These are phyloP conservation scores for Spongilla lacustris DNA, from an alignment of 37 sponge, comb jelly and placozoan genomes.

Conservation along the genomic window DNA sequence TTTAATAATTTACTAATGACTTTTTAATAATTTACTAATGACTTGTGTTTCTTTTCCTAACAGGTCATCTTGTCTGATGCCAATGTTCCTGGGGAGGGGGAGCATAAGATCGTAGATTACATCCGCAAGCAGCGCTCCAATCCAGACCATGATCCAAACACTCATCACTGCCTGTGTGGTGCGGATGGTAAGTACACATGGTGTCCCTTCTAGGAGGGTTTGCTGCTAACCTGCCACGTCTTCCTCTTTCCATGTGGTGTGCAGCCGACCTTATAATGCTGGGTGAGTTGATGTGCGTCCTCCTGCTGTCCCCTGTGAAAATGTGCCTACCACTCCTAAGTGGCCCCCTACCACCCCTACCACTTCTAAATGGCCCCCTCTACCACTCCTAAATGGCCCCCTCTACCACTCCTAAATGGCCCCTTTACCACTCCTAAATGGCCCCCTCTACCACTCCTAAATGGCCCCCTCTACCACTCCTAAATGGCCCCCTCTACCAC, in stretches of 20 bases:
- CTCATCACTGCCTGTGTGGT: constrained; percentile 97
- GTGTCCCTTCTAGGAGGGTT: too few relatives aligned
- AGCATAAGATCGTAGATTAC: constrained; percentile 99
- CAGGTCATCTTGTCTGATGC: constrained; percentile 97
- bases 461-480: too few relatives aligned
- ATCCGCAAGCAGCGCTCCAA: constrained; percentile 89
- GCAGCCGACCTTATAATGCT: neutral
- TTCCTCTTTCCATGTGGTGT: neutral
- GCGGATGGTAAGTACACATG: constrained; percentile 95
- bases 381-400: neutral
- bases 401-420: too few relatives aligned
- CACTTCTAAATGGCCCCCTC: neutral
- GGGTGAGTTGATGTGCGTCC: constrained; percentile 17
- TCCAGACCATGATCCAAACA: constrained; percentile 94
- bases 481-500: too few relatives aligned
- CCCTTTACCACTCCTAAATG: too few relatives aligned
- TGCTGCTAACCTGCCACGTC: too few relatives aligned
- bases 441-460: too few relatives aligned
- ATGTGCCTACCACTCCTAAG: too few relatives aligned
- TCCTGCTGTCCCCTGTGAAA: neutral
- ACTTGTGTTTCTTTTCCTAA: neutral
- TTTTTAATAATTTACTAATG: too few relatives aligned
- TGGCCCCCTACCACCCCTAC: too few relatives aligned
- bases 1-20: too few relatives aligned
- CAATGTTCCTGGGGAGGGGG: constrained; percentile 99